Evolutionary conservation across 2,113 vertebrate genomes (phyloP).

Genomic region (Neotoma lepida): DNA sequence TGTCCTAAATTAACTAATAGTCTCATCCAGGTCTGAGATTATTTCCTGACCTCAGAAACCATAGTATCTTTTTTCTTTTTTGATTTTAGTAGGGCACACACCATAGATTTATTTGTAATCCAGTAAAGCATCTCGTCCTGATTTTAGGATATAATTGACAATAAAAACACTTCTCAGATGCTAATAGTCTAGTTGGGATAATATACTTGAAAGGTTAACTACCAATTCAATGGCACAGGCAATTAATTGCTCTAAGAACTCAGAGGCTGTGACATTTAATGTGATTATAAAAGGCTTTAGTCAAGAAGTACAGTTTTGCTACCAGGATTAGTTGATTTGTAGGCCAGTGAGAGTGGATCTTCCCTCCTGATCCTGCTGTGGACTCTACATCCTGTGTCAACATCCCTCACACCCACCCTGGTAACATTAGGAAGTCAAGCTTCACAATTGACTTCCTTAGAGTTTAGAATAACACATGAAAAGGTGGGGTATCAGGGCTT

Average conservation of each 20-base stretch:
- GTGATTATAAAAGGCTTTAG: not conserved
- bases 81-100: not conserved
- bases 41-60: constrained; percentile 46
- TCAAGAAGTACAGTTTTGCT: not conserved
- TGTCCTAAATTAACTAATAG: constrained; percentile 43
- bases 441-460: not conserved
- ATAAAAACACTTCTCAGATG: constrained; percentile 28
- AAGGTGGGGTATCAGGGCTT: not conserved
- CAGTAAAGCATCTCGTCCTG: constrained; percentile 56
- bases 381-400: not conserved
- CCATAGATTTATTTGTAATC: constrained; percentile 49
- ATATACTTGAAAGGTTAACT: constrained; percentile 57
- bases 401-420: not conserved
- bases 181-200: constrained; percentile 42
- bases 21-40: constrained; percentile 6
- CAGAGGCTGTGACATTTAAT: constrained; percentile 22
- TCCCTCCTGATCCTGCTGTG: not conserved
- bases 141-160: constrained; percentile 54
- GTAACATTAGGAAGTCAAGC: not conserved
- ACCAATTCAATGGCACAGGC: constrained; percentile 5
- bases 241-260: constrained; percentile 45
- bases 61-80: not conserved
- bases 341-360: not conserved
- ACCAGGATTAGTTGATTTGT: not conserved
- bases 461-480: not conserved